phyloP scores from a whole-genome alignment of 2,888 invertebrate genomes.

The Tanypteryx hageni region DNA sequence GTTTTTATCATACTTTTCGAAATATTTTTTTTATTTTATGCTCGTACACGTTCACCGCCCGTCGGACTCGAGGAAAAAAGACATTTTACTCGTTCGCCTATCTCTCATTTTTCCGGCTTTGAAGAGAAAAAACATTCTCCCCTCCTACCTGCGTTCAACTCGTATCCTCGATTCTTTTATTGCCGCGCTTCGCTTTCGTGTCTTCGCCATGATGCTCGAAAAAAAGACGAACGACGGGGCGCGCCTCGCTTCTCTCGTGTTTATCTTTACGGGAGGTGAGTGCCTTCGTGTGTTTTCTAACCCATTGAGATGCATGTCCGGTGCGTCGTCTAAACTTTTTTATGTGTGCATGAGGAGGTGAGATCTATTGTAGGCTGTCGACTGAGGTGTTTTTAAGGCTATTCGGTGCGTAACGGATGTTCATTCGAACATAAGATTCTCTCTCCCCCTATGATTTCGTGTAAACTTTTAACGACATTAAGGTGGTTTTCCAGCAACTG shows the following conservation, averaged over 20 bases:
- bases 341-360: background rate
- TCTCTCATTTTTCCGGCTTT: background rate
- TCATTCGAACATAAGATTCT: background rate
- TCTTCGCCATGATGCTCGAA: background rate
- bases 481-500: too few species aligned
- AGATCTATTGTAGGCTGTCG: background rate
- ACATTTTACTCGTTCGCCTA: background rate
- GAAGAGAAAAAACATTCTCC: background rate
- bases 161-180: background rate
- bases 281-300: background rate
- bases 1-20: background rate
- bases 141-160: too few species aligned
- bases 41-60: background rate
- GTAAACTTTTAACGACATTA: too few species aligned
- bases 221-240: background rate
- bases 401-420: background rate
- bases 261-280: slow-evolving; percentile 2
- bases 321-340: background rate
- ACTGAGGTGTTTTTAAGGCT: background rate
- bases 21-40: background rate
- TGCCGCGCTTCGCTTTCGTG: background rate
- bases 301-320: background rate
- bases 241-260: background rate
- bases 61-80: background rate
- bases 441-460: background rate